These are phyloP conservation scores for Alviniconcha strummeri DNA, from an alignment of 2,888 invertebrate species.

Conservation along the genomic window DNA sequence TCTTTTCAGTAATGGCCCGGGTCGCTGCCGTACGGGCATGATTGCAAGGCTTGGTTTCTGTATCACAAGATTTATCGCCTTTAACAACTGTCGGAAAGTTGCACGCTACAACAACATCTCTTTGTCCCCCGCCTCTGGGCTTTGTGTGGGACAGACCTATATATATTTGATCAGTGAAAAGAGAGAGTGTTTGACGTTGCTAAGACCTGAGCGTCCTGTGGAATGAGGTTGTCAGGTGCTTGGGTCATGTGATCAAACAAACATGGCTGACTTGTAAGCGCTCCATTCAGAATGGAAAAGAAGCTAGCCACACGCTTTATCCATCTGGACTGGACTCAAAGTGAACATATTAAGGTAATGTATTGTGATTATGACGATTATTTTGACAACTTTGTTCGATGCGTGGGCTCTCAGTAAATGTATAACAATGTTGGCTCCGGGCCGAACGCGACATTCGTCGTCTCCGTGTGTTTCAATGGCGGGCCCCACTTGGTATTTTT, in stretches of 20 bases:
- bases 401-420: too few relatives aligned
- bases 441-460: too few relatives aligned
- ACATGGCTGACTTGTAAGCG: slow-evolving; percentile 46
- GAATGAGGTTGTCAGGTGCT: slow-evolving; percentile 49
- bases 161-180: slow-evolving; percentile 17
- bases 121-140: neutral
- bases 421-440: too few relatives aligned
- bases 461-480: too few relatives aligned
- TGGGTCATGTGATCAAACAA: slow-evolving; percentile 56
- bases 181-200: slow-evolving; percentile 38
- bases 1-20: too few relatives aligned
- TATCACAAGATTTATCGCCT: too few relatives aligned
- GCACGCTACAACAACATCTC: neutral
- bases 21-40: too few relatives aligned
- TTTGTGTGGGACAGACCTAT: neutral
- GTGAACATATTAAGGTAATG: neutral
- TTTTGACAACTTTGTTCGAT: neutral
- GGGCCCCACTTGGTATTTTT: too few relatives aligned
- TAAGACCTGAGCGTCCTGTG: slow-evolving; percentile 46
- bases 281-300: slow-evolving; percentile 24
- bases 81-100: neutral
- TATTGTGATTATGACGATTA: neutral
- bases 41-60: too few relatives aligned
- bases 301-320: neutral
- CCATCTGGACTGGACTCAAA: slow-evolving; percentile 10